Conservation (phyloP, 2,113 vertebrate species). For the Rutilus rutilus region DNA sequence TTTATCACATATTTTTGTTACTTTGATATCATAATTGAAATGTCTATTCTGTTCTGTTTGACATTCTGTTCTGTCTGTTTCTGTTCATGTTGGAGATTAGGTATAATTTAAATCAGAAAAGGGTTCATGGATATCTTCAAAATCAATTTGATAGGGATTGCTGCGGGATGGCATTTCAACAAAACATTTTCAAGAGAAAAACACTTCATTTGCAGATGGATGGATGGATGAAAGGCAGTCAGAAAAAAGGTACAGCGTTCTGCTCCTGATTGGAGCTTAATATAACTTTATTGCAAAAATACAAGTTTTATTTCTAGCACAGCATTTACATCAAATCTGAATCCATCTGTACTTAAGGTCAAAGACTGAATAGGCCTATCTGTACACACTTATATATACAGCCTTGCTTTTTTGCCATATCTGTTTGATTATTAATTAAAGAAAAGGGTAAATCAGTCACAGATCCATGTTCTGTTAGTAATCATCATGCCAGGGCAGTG, state of each 20-base stretch:
- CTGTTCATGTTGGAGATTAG: no score
- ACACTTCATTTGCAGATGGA: neutral
- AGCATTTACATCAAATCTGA: conserved; percentile 64
- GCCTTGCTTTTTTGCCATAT: conserved; percentile 46
- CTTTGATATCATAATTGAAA: no score
- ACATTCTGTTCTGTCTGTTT: no score
- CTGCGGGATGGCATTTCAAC: neutral
- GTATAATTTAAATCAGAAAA: neutral
- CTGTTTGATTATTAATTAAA: conserved; percentile 45
- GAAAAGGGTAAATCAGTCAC: conserved; percentile 33
- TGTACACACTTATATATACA: conserved; percentile 59
- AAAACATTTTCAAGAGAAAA: neutral
- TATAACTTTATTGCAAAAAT: conserved; percentile 74
- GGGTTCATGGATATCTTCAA: neutral
- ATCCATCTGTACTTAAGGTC: conserved; percentile 46
- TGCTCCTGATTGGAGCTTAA: conserved; percentile 58
- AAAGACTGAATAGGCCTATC: conserved; percentile 48
- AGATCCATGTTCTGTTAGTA: conserved; percentile 32
- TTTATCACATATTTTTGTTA: no score
- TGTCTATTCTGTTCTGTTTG: no score
- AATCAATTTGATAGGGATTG: neutral
- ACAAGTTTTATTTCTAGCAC: conserved; percentile 65
- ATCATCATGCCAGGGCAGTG: conserved; percentile 45
- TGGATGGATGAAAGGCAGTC: neutral
- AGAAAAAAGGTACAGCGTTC: conserved; percentile 26